Evolutionary conservation across 2,888 invertebrate genomes (phyloP), one percentile per base, ranked within the genome.

Genomic region (Anoplius nigerrimus): DNA sequence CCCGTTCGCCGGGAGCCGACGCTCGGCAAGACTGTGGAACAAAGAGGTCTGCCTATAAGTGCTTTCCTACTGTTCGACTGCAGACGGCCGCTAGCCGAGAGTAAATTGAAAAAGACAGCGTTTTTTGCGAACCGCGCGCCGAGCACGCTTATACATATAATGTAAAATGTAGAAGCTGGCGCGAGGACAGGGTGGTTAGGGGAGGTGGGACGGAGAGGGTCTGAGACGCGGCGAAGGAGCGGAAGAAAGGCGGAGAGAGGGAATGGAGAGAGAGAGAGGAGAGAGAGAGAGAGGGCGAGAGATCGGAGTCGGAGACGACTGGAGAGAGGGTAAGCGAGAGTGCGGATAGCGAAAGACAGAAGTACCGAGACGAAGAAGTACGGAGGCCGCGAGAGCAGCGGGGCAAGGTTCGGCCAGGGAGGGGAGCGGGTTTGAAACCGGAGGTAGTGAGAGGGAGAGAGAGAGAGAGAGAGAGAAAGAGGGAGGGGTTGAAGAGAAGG

Each of bases 201-300:
- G 65, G 43, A 55, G 59, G 61, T 42, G 54, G 53, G 57, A 52
- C 52, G 21, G 57, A 59, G 46, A 34, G 51, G 46, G 52, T 22
- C 56, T 46, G 52, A 34, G 56, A 24, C 43, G 42, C 22, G 57
- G 57, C 43, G 57, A 24, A 54, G 16, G 66, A 62, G 68, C 46
- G 54, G 70, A 64, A 62, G 69, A 69, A 69, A 62, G 69, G 67
- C 61, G 63, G 55, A 22, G 54, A 66, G 56, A 66, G n/a, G 24
- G 24, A 24, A 2, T n/a, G 45, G 61, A 51, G 48, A 34, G 56
- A 61, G 55, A 18, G 51, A n/a, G n/a, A n/a, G n/a, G n/a, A n/a
- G 52, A 20, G 51, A 11, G 53, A n/a, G n/a, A n/a, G n/a, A n/a
- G n/a, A n/a, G n/a, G 15, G 56, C 42, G 54, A 66, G 56, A 66